Percentiles rank a stretch among this genome's conserved stretches.
Conservation (phyloP, 2,888 invertebrate species). For the Agonopterix arenella region DNA sequence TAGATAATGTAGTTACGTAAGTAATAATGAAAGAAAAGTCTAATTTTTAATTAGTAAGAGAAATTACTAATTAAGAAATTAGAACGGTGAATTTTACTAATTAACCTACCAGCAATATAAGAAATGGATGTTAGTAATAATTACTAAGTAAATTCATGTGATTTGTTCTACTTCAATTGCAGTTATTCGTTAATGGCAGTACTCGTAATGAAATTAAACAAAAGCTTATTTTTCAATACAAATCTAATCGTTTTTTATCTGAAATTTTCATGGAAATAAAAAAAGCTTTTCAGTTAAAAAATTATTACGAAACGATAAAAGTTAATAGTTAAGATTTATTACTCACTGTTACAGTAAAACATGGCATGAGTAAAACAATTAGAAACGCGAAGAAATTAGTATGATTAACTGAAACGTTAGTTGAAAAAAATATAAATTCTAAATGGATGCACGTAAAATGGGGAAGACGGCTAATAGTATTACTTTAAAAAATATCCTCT, state of each 20-base stretch:
- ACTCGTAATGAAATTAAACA: background rate
- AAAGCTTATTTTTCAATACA: too few species aligned
- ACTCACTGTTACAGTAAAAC: slow-evolving; percentile 5
- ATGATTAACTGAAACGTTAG: too few species aligned
- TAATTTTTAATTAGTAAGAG: slow-evolving; percentile 37
- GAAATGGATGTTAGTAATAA: slow-evolving; percentile 23
- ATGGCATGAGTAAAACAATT: background rate
- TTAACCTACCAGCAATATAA: slow-evolving; percentile 24
- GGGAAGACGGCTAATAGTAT: too few species aligned
- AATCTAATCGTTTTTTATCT: too few species aligned
- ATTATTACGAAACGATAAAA: background rate
- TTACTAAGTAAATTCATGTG: slow-evolving; percentile 29
- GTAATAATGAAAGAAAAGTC: slow-evolving; percentile 22
- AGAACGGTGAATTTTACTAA: slow-evolving; percentile 16
- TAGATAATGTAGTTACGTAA: slow-evolving; percentile 29
- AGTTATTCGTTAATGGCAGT: background rate
- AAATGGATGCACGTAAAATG: too few species aligned
- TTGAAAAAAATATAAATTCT: too few species aligned
- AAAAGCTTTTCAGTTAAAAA: too few species aligned
- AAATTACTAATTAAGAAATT: slow-evolving; percentile 37
- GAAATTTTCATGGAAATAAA: too few species aligned
- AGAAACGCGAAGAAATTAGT: slow-evolving; percentile 4
- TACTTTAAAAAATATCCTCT: too few species aligned
- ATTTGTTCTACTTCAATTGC: background rate
- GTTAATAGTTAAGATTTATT: slow-evolving; percentile 6